These are phyloP conservation scores for Stictocephala bisonia DNA, from an alignment of 2,888 invertebrate species.

Conservation along the genomic window DNA sequence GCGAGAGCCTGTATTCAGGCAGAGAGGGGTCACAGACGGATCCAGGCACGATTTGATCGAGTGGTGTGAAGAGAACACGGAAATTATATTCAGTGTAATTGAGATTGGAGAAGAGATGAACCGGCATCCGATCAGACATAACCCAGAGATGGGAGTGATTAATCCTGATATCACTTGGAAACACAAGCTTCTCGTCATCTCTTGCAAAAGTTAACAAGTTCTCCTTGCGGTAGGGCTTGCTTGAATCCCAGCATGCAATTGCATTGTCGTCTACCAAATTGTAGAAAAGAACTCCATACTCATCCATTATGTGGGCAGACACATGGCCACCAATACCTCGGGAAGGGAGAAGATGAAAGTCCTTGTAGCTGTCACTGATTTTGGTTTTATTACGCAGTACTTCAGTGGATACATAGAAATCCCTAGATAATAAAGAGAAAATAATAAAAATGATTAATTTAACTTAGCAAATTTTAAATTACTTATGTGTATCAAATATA, in stretches of 20 bases:
- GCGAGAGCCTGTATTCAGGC: constrained; percentile 2
- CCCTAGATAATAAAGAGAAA: constrained; percentile 72
- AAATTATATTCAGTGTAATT: constrained; percentile 83
- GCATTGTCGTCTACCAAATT: constrained; percentile 84
- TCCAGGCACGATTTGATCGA: constrained; percentile 73
- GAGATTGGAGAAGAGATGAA: constrained; percentile 75
- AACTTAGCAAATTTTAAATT: no score
- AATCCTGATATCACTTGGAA: constrained; percentile 84
- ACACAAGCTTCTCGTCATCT: constrained; percentile 78
- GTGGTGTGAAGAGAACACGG: constrained; percentile 77
- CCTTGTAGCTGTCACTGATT: constrained; percentile 70
- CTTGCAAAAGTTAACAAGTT: constrained; percentile 75
- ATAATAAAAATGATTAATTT: no score
- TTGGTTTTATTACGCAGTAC: constrained; percentile 73
- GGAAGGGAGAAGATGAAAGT: constrained; percentile 66
- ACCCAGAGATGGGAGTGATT: constrained; percentile 71
- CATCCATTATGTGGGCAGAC: constrained; percentile 72
- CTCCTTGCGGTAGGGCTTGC: constrained; percentile 68
- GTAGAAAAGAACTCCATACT: constrained; percentile 76
- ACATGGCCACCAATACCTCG: constrained; percentile 77
- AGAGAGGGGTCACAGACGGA: constrained; percentile 73
- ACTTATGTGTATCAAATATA: no score
- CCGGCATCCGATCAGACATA: constrained; percentile 84
- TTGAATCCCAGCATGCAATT: constrained; percentile 84
- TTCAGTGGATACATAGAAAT: constrained; percentile 82